Evolutionary conservation across 53 echinoderm and acorn worm species (phyloP).

Genomic region (Holothuria leucospilota): DNA sequence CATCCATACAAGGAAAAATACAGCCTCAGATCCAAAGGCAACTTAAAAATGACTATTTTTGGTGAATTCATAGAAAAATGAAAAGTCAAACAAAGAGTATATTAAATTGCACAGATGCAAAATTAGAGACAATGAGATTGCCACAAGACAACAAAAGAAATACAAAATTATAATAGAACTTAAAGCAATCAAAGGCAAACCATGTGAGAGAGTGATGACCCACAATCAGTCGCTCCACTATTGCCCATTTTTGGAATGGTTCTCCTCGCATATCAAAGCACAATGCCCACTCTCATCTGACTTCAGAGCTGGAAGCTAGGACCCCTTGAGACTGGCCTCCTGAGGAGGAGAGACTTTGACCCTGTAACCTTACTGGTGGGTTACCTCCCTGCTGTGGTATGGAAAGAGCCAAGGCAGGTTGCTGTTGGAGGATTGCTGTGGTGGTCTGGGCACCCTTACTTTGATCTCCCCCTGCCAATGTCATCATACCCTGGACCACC

Average conservation of each 20-base stretch:
- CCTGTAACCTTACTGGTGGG: conserved; percentile 86
- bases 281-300: conserved; percentile 17
- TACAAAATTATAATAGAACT: too few relatives aligned
- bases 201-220: too few relatives aligned
- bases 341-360: conserved; percentile 31
- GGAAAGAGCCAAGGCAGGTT: conserved; percentile 71
- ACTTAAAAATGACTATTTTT: too few relatives aligned
- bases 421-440: conserved; percentile 76
- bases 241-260: conserved; percentile 32
- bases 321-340: conserved; percentile 26
- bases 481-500: conserved; percentile 68
- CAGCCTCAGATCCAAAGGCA: too few relatives aligned
- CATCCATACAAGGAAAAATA: too few relatives aligned
- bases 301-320: conserved; percentile 26
- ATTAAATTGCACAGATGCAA: too few relatives aligned
- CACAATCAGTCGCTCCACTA: too few relatives aligned
- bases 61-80: too few relatives aligned
- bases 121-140: too few relatives aligned
- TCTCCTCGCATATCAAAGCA: neutral
- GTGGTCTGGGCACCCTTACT: conserved; percentile 64
- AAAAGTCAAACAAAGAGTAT: too few relatives aligned
- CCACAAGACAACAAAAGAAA: too few relatives aligned
- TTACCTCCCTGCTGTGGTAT: conserved; percentile 70
- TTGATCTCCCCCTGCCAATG: conserved; percentile 68
- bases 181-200: too few relatives aligned